These are phyloP conservation scores for Notodonta ziczac DNA, from an alignment of 2,888 invertebrate genomes.

Conservation along the genomic window DNA sequence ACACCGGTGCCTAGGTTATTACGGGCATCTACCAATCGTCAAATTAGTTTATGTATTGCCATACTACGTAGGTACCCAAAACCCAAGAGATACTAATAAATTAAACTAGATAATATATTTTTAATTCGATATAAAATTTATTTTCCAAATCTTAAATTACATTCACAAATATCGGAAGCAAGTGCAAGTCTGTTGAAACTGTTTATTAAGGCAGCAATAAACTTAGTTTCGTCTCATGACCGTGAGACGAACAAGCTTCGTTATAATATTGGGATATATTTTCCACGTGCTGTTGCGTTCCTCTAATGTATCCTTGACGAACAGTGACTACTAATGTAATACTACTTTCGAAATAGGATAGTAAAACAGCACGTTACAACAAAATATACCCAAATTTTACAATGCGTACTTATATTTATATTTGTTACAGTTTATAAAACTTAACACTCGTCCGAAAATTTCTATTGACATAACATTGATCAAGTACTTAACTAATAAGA, in stretches of 20 bases:
- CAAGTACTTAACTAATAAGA: background rate
- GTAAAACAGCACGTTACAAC: background rate
- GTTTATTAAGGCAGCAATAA: background rate
- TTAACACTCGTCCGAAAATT: background rate
- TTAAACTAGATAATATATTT: background rate
- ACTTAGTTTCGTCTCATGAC: background rate
- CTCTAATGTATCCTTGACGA: background rate
- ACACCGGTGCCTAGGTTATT: too few relatives aligned
- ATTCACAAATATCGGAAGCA: background rate
- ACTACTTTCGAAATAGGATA: background rate
- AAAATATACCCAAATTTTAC: background rate
- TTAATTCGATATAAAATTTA: constrained; percentile 1
- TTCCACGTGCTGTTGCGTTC: background rate
- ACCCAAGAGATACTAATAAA: background rate
- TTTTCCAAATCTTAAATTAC: background rate
- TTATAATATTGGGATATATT: background rate
- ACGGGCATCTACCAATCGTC: too few relatives aligned
- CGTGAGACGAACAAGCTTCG: constrained; percentile 1
- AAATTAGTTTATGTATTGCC: too few relatives aligned
- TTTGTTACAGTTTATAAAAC: background rate
- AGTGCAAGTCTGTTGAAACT: background rate
- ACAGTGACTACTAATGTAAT: background rate
- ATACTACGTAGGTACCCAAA: too few relatives aligned
- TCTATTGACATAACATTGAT: background rate
- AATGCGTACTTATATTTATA: background rate